phyloP scores from a whole-genome alignment of 53 echinoderm and acorn worm genomes.

The Henricia sp. region DNA sequence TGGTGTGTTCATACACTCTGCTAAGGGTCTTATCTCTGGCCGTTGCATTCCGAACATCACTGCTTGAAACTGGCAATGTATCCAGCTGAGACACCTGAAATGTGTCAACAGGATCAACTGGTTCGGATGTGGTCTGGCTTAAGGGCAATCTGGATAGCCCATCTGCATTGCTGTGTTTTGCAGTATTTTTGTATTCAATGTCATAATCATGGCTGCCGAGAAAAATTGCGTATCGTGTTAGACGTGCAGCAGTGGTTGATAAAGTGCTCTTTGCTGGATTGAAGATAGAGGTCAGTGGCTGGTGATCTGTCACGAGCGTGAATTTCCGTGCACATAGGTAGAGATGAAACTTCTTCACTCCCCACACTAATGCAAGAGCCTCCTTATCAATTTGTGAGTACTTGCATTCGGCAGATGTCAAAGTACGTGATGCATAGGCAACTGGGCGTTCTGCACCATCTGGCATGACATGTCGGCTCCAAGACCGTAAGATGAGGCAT shows the following conservation, averaged over 20 bases:
- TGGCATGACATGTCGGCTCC: constrained; percentile 33
- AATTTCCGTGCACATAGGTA: constrained; percentile 48
- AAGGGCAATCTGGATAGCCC: constrained; percentile 32
- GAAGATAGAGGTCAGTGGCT: constrained; percentile 58
- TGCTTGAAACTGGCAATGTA: constrained; percentile 51
- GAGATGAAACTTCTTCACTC: constrained; percentile 44
- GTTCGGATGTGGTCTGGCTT: not conserved
- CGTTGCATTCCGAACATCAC: constrained; percentile 33
- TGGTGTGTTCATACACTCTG: constrained; percentile 45
- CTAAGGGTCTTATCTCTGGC: constrained; percentile 16
- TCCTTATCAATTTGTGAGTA: constrained; percentile 68
- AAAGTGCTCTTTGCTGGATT: not conserved
- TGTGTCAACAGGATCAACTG: not conserved
- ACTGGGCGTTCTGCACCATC: constrained; percentile 48
- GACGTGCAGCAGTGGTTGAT: constrained; percentile 26
- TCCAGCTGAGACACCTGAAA: constrained; percentile 17
- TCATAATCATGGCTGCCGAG: constrained; percentile 25
- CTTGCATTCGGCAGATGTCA: constrained; percentile 53
- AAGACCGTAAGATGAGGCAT: no score
- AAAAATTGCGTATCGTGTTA: constrained; percentile 35
- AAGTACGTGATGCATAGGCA: constrained; percentile 57
- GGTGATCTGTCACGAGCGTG: constrained; percentile 60
- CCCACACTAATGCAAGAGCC: constrained; percentile 52
- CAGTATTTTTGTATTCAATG: constrained; percentile 18
- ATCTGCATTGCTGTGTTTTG: not conserved